phyloP scores from a whole-genome alignment of 2,888 invertebrate genomes.

The Cheilosia vulpina region DNA sequence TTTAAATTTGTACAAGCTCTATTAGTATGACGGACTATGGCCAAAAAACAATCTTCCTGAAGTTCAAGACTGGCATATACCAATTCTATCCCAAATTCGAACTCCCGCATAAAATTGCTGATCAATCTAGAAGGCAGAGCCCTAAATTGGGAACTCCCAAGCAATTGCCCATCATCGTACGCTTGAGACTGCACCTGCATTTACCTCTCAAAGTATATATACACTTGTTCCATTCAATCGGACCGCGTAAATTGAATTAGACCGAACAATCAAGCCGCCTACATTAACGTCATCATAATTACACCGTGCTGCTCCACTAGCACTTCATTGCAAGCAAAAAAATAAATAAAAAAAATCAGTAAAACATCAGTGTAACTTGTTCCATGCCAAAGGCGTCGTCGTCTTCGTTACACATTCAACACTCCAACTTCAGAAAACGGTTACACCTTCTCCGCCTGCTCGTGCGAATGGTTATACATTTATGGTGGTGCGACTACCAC shows the following conservation, averaged over 20 bases:
- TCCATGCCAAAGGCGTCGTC: constrained; percentile 34
- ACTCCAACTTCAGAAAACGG: constrained; percentile 44
- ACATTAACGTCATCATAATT: constrained; percentile 27
- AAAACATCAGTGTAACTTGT: constrained; percentile 55
- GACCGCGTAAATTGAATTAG: constrained; percentile 46
- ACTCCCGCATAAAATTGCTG: no score
- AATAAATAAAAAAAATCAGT: not conserved
- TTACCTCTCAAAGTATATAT: not conserved
- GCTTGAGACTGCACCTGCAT: constrained; percentile 4
- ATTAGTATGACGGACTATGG: no score
- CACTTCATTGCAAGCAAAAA: not conserved
- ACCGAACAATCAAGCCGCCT: constrained; percentile 57
- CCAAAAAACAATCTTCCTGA: no score
- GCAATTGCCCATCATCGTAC: no score
- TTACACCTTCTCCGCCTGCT: constrained; percentile 60
- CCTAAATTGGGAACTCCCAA: no score
- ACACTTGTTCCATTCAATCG: constrained; percentile 17
- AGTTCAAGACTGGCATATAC: no score
- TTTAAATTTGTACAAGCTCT: no score
- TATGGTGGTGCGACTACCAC: constrained; percentile 24
- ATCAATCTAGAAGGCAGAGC: no score
- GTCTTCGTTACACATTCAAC: constrained; percentile 61
- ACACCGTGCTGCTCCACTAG: constrained; percentile 26
- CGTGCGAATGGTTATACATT: not conserved
- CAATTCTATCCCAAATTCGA: no score